Evolutionary conservation across 2,888 invertebrate genomes (phyloP).

Genomic region (Diaphora mendica): DNA sequence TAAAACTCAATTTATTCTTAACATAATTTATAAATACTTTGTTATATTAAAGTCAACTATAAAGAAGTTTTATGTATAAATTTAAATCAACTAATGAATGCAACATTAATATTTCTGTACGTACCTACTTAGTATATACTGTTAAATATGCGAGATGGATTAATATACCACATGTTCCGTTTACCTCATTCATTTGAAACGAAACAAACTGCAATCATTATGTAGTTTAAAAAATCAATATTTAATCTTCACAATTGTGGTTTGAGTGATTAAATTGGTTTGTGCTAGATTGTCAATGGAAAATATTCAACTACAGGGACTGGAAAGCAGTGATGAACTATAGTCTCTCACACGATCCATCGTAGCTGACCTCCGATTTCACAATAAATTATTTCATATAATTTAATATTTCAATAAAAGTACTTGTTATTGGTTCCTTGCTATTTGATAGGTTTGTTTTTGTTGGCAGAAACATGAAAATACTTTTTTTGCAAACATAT

Average conservation of each 20-base stretch:
- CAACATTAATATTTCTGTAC: too few relatives aligned
- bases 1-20: too few relatives aligned
- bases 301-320: conserved; percentile 41
- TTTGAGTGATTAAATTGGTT: conserved; percentile 32
- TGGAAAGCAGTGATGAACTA: conserved; percentile 39
- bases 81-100: too few relatives aligned
- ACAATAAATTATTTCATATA: conserved; percentile 35
- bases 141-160: too few relatives aligned
- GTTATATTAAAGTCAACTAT: too few relatives aligned
- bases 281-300: conserved; percentile 32
- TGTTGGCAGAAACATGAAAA: conserved; percentile 27
- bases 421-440: conserved; percentile 33
- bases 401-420: conserved; percentile 36
- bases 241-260: conserved; percentile 24
- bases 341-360: conserved; percentile 29
- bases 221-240: background rate
- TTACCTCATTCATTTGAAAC: too few relatives aligned
- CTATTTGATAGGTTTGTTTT: conserved; percentile 24
- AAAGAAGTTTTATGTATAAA: too few relatives aligned
- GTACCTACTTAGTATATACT: too few relatives aligned
- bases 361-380: conserved; percentile 9
- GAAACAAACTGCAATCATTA: background rate
- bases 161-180: too few relatives aligned
- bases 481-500: conserved; percentile 3
- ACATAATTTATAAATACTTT: too few relatives aligned